Evolutionary conservation across 2,888 invertebrate species (phyloP), one percentile per base, ranked within the genome.

Genomic region (Physocephala rufipes): DNA sequence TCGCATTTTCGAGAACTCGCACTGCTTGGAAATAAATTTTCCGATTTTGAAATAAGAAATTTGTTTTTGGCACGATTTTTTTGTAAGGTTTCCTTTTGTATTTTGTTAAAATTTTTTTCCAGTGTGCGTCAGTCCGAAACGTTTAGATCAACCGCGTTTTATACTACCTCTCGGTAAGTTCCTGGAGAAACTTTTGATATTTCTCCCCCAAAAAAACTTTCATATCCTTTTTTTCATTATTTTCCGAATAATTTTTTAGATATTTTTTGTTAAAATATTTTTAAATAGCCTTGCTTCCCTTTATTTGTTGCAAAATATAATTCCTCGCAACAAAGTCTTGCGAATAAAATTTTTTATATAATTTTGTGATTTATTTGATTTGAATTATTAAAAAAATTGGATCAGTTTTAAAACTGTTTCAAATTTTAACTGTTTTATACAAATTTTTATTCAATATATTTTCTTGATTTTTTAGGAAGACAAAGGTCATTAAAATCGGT

Each of bases 101-200:
- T 68, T 68, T 68, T 68, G 68, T 36, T 26, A 58, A 49, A 61
- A n/a, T n/a, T n/a, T 24, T 62, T 68, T 66, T 66, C 36, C 71
- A 71, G 66, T 66, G 36, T 64, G 36, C 49, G 16, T 12, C 19
- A 21, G 19, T 51, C 49, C 5, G n/a, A 62, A 15, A 19, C 66
- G 19, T 30, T 24, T 36, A 49, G 12, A 51, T 62, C 51, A 76
- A 75, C 74, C 81, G 24, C 81, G 81, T 76, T 81, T 82, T 74
- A 82, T 81, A 71, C 62, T 81, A 77, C 81, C 81, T 71, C 72
- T 81, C 77, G 81, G 81, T 81, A 81, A 81, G 82, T 82, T 73
- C 21, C 15, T 74, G 63, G 16, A 36, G 4, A 19, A 61, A 61
- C 19, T 9, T 61, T 63, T 63, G 45, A 26, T 49, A 45, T 43